Evolutionary conservation across 2,888 invertebrate genomes (phyloP).

Genomic region (Boloria euphrosyne): DNA sequence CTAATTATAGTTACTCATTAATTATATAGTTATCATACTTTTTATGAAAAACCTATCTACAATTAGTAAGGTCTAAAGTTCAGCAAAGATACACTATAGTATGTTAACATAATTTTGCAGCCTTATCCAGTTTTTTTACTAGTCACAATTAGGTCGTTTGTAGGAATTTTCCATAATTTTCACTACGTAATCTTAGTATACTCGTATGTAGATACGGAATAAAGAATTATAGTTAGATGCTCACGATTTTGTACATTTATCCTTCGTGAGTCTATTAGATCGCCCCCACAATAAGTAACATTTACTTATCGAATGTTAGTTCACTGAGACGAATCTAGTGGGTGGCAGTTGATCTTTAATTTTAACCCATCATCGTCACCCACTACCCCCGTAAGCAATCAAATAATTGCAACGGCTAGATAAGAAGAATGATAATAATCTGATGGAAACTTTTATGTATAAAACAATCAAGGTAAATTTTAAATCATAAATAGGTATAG

Average conservation of each 20-base stretch:
- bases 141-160: conserved; percentile 21
- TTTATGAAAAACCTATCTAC: conserved; percentile 14
- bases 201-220: conserved; percentile 18
- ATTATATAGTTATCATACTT: conserved; percentile 22
- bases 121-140: neutral
- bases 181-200: conserved; percentile 20
- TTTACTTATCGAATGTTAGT: conserved; percentile 15
- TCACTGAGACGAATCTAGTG: conserved; percentile 13
- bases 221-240: conserved; percentile 17
- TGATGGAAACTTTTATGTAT: neutral
- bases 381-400: neutral
- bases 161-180: conserved; percentile 31
- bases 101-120: neutral
- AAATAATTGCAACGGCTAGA: neutral
- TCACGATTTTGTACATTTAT: conserved; percentile 23
- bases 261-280: conserved; percentile 13
- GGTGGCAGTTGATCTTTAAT: conserved; percentile 23
- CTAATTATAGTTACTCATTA: conserved; percentile 32
- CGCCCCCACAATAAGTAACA: conserved; percentile 20
- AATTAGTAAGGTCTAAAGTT: conserved; percentile 17
- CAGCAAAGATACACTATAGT: conserved; percentile 5
- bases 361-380: conserved; percentile 14
- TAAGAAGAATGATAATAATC: too few species aligned
- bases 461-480: neutral
- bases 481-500: neutral